A percentile compares a stretch with the other conserved stretches of the same genome.
Evolutionary conservation across 2,888 invertebrate genomes (phyloP).

Genomic region (Phrixothrix hirtus): DNA sequence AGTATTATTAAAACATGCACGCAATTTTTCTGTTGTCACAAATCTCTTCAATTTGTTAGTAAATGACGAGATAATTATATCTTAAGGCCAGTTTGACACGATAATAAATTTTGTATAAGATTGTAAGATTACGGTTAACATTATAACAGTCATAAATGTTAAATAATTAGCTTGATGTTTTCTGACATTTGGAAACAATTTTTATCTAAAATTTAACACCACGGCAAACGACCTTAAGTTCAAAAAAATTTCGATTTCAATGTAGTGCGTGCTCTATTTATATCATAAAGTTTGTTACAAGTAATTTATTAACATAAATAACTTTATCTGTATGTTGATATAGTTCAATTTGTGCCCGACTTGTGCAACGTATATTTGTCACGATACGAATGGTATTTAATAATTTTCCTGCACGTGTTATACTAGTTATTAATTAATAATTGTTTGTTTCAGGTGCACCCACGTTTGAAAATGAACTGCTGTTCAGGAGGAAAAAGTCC

Average conservation of each 20-base stretch:
- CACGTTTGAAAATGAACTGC: slow-evolving; percentile 28
- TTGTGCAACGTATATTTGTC: background rate
- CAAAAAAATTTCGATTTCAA: too few species aligned
- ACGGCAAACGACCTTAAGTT: too few species aligned
- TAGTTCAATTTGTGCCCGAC: background rate
- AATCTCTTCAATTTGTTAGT: too few species aligned
- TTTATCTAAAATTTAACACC: too few species aligned
- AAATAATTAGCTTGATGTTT: too few species aligned
- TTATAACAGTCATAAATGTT: too few species aligned
- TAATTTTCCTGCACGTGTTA: background rate
- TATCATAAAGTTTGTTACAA: background rate
- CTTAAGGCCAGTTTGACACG: too few species aligned
- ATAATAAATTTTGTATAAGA: too few species aligned
- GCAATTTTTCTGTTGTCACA: slow-evolving; percentile 4
- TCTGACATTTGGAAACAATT: too few species aligned
- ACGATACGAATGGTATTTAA: background rate
- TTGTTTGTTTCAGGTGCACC: slow-evolving; percentile 14
- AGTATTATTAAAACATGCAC: slow-evolving; percentile 4
- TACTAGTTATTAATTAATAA: background rate
- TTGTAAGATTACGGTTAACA: too few species aligned
- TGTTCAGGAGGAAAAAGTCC: slow-evolving; percentile 31
- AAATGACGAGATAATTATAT: too few species aligned
- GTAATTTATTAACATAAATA: too few species aligned
- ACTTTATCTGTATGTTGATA: background rate
- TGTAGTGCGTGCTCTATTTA: background rate